Evolutionary conservation across 2,797 vertebrate genomes (phyloP).

Genomic region (Sebastes kiyomatsui): DNA sequence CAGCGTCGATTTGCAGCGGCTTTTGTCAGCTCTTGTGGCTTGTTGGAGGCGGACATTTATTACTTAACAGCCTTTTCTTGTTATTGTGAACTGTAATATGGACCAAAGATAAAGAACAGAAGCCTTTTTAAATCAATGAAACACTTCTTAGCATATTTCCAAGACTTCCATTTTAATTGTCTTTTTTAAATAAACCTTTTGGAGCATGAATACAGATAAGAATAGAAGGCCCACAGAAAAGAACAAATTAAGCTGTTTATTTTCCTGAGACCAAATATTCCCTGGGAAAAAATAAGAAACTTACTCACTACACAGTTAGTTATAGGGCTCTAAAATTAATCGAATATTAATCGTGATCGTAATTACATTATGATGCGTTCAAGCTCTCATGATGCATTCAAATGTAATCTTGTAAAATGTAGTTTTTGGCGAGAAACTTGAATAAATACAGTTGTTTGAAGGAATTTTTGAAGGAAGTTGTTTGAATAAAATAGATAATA

Average conservation of each 20-base stretch:
- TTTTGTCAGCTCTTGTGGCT: conserved; percentile 16
- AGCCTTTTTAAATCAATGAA: not conserved
- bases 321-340: not conserved
- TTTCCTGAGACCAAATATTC: not conserved
- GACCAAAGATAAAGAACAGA: not conserved
- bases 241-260: conserved; percentile 15
- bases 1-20: conserved; percentile 18
- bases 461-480: too few relatives aligned
- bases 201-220: not conserved
- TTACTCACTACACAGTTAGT: not conserved
- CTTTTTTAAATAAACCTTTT: conserved; percentile 9
- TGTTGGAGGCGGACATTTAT: conserved; percentile 15
- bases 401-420: too few relatives aligned
- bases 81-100: not conserved
- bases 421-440: too few relatives aligned
- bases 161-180: conserved; percentile 1
- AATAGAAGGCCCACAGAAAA: conserved; percentile 5
- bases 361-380: too few relatives aligned
- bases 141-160: not conserved
- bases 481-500: too few relatives aligned
- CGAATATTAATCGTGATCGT: too few relatives aligned
- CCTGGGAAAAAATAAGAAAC: not conserved
- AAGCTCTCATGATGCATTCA: too few relatives aligned
- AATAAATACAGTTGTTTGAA: too few relatives aligned
- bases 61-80: not conserved